These are phyloP conservation scores for Fragum whitleyi DNA, from an alignment of 2,888 invertebrate genomes.

Conservation along the genomic window DNA sequence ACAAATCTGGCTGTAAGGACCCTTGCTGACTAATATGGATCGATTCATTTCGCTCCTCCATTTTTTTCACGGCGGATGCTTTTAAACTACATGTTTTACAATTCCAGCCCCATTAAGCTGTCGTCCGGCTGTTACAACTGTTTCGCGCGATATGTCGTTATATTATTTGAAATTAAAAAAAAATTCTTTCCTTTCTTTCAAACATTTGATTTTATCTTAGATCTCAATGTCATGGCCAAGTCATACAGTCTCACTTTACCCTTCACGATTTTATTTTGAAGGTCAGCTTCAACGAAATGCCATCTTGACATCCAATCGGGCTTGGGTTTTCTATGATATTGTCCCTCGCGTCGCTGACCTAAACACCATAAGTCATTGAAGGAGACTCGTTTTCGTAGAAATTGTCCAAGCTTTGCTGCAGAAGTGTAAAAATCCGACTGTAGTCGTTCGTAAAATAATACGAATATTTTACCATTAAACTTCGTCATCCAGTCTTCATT, in stretches of 20 bases:
- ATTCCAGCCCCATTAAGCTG: no score
- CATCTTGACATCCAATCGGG: not conserved
- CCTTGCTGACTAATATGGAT: no score
- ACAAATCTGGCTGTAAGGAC: no score
- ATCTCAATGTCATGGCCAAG: not conserved
- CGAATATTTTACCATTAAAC: not conserved
- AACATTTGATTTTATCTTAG: not conserved
- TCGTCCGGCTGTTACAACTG: no score
- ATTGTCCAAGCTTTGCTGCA: not conserved
- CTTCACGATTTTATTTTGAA: not conserved
- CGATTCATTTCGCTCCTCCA: no score
- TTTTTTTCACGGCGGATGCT: no score
- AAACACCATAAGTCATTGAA: not conserved
- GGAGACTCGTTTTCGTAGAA: not conserved
- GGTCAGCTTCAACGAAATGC: not conserved
- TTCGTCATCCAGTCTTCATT: conserved; percentile 5
- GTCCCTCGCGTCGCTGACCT: not conserved
- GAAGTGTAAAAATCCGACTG: not conserved
- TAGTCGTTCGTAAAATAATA: not conserved
- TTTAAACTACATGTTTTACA: no score
- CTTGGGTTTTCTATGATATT: not conserved
- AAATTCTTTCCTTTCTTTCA: no score
- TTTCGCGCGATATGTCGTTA: no score
- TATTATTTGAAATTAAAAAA: no score
- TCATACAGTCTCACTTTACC: not conserved